Base-by-base conservation (phyloP, 2,113 vertebrate species). In the Centropus unirufus region DNA sequence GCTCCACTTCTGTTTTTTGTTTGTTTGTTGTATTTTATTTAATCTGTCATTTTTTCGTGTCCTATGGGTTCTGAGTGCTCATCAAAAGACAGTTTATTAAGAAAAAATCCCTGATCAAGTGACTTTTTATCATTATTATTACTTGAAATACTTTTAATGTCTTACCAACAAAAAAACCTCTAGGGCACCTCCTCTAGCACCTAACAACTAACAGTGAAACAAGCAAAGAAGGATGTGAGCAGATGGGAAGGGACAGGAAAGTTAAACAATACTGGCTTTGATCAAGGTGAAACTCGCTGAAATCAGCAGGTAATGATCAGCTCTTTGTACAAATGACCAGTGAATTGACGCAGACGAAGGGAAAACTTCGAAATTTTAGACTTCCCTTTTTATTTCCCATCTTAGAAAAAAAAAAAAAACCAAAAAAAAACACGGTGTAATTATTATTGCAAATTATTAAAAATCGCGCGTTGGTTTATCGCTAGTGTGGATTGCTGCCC, bases 391-490 rank as follows among this genome's bases (percentile, higher is more conserved):
- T 30, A 24, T 18, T 39, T 18, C 39, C n/a, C 7, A 6, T 17
- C 22, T 81, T 40, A 29, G 15, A 1, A 3, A 7, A 12, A 27
- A 12, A 27, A 58, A 61, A 23, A 24, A 36, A 3, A n/a, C n/a
- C n/a, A 7, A 12, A 27, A 12, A 27, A 58, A 61, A 39, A 11
- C 6, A 23, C 5, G 2, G 11, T 39, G 27, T 15, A 14, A 27
- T 32, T 18, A 16, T 57, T 34, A 26, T 6, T 12, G 47, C 26
- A 24, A n/a, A 51, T 14, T 5, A 13, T 14, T 9, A 13, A 13
- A 19, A 30, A 7, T 5, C 2, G 34, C 5, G 1, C 16, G 1
- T 40, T 29, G 6, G 39, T 12, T 8, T 39, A 17, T 22, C 17
- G 15, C n/a, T 2, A 1, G 39, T 47, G 47, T 30, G 67, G 21